Evolutionary conservation across 2,113 vertebrate species (phyloP).

Genomic region (Mormoops blainvillei): DNA sequence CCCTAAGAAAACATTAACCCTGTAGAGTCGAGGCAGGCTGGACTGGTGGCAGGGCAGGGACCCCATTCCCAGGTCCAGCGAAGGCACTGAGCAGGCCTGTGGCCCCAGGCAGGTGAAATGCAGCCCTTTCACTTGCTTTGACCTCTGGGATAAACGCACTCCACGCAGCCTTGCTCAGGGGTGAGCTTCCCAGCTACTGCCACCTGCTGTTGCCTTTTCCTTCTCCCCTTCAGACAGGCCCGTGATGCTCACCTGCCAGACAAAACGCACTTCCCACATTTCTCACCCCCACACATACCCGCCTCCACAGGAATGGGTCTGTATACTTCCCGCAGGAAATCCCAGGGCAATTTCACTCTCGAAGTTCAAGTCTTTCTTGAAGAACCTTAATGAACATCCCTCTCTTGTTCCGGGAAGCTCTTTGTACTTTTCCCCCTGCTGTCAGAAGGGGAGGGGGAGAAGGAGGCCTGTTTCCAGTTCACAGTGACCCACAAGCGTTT

Average conservation of each 20-base stretch:
- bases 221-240: neutral
- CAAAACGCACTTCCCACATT: neutral
- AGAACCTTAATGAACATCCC: neutral
- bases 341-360: neutral
- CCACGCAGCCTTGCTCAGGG: neutral
- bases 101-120: neutral
- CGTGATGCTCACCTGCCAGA: neutral
- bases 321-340: neutral
- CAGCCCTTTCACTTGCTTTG: neutral
- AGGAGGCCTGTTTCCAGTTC: neutral
- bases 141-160: neutral
- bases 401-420: neutral
- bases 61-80: accelerated
- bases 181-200: conserved; percentile 2
- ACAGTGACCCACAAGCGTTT: neutral
- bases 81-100: neutral
- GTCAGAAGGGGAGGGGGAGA: neutral
- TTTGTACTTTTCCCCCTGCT: neutral
- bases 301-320: neutral
- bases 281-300: accelerated
- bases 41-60: no score
- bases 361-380: neutral
- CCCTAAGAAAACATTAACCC: neutral
- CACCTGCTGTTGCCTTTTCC: conserved; percentile 30
- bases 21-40: neutral